phyloP scores from a whole-genome alignment of 1,140 invertebrate species.

The Drosophila rufa region DNA sequence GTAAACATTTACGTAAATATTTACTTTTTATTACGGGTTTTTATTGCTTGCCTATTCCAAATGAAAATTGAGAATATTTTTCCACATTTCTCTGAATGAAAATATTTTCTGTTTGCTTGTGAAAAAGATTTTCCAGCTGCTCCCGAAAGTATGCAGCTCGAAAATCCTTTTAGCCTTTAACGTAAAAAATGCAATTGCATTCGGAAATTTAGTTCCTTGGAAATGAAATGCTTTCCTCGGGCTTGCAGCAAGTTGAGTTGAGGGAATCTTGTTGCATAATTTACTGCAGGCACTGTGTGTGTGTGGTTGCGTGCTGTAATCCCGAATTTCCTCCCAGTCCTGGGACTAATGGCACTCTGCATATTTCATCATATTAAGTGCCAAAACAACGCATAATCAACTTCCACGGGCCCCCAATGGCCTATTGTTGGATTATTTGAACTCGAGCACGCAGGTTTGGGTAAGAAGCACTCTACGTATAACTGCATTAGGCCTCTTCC shows the following conservation, averaged over 20 bases:
- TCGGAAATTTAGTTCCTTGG: slow-evolving; percentile 2
- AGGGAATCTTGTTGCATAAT: slow-evolving; percentile 32
- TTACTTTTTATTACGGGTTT: neutral
- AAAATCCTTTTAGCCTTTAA: neutral
- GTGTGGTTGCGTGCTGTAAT: slow-evolving; percentile 39
- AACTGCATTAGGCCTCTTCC: slow-evolving; percentile 21
- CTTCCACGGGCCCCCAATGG: slow-evolving; percentile 27
- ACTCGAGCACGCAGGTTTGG: neutral
- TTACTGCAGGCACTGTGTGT: slow-evolving; percentile 27
- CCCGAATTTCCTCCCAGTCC: slow-evolving; percentile 17
- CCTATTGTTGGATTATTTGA: slow-evolving; percentile 24
- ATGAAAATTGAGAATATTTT: neutral
- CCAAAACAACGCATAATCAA: slow-evolving; percentile 83
- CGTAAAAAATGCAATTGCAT: slow-evolving; percentile 20
- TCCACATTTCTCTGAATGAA: neutral
- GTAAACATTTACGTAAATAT: neutral
- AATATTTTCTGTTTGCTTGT: neutral
- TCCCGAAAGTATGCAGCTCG: slow-evolving; percentile 38
- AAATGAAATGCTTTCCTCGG: slow-evolving; percentile 15
- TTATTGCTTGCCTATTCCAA: neutral
- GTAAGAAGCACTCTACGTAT: slow-evolving; percentile 30
- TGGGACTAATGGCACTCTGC: slow-evolving; percentile 74
- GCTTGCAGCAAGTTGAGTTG: neutral
- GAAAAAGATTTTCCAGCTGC: slow-evolving; percentile 25
- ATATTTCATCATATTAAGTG: slow-evolving; percentile 84